phyloP scores from a whole-genome alignment of 2,888 invertebrate species.

The Taphrorychus bicolor region DNA sequence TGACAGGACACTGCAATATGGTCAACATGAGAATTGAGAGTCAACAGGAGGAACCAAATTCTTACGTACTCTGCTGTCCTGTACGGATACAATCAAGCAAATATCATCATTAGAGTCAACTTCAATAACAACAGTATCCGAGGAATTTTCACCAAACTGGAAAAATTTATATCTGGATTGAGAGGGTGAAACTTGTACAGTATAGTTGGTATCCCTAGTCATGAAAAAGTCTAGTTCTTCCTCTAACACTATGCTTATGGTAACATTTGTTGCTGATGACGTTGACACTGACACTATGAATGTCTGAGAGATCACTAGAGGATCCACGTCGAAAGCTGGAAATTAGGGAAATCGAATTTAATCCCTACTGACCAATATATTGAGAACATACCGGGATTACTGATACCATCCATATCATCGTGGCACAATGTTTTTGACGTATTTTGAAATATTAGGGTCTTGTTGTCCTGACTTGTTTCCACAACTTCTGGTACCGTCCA shows the following conservation, averaged over 20 bases:
- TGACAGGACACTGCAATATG: conserved; percentile 79
- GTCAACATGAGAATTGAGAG: not conserved
- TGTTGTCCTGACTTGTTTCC: conserved; percentile 51
- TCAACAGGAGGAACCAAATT: not conserved
- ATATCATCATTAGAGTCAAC: conserved; percentile 70
- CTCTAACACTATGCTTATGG: conserved; percentile 67
- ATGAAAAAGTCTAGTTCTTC: conserved; percentile 68
- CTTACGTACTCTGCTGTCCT: conserved; percentile 71
- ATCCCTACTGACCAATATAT: not conserved
- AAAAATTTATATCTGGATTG: conserved; percentile 70
- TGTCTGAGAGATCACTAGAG: conserved; percentile 44
- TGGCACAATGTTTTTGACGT: conserved; percentile 70
- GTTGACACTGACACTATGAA: conserved; percentile 60
- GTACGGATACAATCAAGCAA: conserved; percentile 82
- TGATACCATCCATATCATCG: conserved; percentile 58
- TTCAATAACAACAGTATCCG: conserved; percentile 65
- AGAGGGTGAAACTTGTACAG: conserved; percentile 60
- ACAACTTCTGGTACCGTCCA: conserved; percentile 80
- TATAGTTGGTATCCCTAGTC: conserved; percentile 57
- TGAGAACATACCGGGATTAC: conserved; percentile 9
- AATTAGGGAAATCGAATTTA: not conserved
- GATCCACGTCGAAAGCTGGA: conserved; percentile 38
- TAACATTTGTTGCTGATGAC: conserved; percentile 65
- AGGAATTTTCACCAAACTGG: conserved; percentile 58
- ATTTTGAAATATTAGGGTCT: conserved; percentile 60